Evolutionary conservation across 2,888 invertebrate genomes (phyloP).

Genomic region (Perithous albicinctus): DNA sequence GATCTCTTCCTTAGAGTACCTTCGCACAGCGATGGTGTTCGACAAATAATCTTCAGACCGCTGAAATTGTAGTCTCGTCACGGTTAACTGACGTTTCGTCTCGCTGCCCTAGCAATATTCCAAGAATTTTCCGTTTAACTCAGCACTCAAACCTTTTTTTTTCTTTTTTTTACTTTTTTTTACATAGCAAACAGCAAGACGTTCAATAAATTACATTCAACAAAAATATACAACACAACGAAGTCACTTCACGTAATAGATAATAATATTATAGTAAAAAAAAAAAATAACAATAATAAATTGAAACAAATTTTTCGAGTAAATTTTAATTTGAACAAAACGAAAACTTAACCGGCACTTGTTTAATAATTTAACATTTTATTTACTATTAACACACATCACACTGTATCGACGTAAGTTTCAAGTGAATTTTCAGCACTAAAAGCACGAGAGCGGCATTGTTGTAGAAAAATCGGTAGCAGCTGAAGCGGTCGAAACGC

Average conservation of each 20-base stretch:
- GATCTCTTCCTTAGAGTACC: neutral
- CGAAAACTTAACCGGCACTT: neutral
- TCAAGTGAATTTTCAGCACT: neutral
- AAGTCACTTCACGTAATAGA: slow-evolving; percentile 6
- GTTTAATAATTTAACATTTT: neutral
- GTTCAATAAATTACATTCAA: neutral
- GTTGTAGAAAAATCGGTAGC: slow-evolving; percentile 18
- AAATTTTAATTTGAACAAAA: neutral
- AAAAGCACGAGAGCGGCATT: slow-evolving; percentile 34
- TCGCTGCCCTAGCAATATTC: slow-evolving; percentile 21
- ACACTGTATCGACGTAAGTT: neutral
- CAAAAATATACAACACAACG: neutral
- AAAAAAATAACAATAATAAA: slow-evolving; percentile 1
- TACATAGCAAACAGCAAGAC: no score
- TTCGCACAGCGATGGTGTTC: neutral
- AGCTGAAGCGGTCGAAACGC: slow-evolving; percentile 63
- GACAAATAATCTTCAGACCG: slow-evolving; percentile 30
- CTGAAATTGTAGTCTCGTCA: slow-evolving; percentile 27
- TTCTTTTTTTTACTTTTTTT: no score
- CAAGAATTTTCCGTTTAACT: slow-evolving; percentile 28
- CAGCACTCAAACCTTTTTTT: neutral
- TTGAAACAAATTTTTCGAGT: neutral
- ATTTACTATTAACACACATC: neutral
- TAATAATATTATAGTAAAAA: neutral
- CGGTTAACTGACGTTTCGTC: slow-evolving; percentile 42